These are phyloP conservation scores for Ascidia mentula DNA, from an alignment of 23 tunicate species.

Conservation along the genomic window DNA sequence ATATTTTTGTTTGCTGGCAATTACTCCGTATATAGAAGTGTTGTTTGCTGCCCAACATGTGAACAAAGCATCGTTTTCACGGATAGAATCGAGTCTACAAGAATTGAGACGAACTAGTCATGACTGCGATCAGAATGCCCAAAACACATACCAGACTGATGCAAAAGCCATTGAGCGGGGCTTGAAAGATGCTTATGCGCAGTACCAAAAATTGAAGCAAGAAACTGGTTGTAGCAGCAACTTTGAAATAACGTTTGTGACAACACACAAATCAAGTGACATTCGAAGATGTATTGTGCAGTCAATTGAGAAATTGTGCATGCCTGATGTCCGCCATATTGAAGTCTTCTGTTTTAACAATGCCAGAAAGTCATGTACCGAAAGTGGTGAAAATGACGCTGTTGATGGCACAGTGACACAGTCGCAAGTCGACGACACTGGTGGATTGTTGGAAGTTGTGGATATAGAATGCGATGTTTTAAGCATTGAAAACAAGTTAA, in stretches of 20 bases:
- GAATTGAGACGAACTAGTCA: constrained; percentile 19
- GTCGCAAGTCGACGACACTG: constrained; percentile 8
- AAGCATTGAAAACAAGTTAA: constrained; percentile 38
- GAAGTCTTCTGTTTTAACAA: constrained; percentile 25
- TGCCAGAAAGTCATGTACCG: background rate
- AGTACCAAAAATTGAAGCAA: constrained; percentile 67
- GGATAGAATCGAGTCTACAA: constrained; percentile 28
- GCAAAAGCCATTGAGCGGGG: constrained; percentile 28
- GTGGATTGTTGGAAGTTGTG: constrained; percentile 45
- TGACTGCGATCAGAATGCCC: constrained; percentile 8
- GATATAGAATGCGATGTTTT: constrained; percentile 36
- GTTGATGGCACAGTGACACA: background rate
- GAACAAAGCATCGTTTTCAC: constrained; percentile 23
- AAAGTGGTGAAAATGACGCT: background rate
- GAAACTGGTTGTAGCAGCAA: constrained; percentile 25
- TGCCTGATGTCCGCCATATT: constrained; percentile 37
- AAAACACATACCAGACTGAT: background rate
- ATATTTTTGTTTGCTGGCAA: constrained; percentile 42
- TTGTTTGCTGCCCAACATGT: constrained; percentile 53
- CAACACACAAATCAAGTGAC: constrained; percentile 11
- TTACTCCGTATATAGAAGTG: constrained; percentile 55
- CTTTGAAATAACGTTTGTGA: constrained; percentile 57
- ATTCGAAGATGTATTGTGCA: constrained; percentile 9
- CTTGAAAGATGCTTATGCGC: constrained; percentile 40
- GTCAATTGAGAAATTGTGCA: constrained; percentile 25